Conservation (phyloP, 2,113 vertebrate genomes). For the Burhinus oedicnemus region DNA sequence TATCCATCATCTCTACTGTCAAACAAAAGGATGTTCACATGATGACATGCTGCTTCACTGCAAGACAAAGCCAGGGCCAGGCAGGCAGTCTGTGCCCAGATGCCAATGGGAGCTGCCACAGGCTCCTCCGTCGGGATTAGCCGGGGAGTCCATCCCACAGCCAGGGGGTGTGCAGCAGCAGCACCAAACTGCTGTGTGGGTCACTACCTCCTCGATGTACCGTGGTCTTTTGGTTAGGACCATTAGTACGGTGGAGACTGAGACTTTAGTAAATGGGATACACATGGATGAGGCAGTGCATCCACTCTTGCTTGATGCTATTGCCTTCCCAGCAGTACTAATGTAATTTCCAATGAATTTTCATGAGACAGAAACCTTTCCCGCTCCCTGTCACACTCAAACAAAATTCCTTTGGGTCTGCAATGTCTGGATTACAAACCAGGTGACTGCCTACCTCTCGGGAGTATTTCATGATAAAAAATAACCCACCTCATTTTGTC, state of each 20-base stretch:
- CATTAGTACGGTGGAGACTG: fast-evolving
- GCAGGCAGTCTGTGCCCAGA: fast-evolving
- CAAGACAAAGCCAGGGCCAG: background rate
- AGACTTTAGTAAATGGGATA: background rate
- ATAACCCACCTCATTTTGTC: background rate
- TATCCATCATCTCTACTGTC: background rate
- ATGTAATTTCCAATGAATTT: constrained; percentile 50
- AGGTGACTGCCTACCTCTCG: background rate
- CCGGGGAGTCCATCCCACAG: fast-evolving
- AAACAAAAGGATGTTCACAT: background rate
- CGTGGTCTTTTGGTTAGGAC: fast-evolving
- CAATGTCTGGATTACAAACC: background rate
- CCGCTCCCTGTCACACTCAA: background rate
- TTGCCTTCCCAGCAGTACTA: background rate
- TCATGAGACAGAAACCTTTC: constrained; percentile 39
- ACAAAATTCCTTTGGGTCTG: constrained; percentile 28
- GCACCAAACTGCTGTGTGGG: background rate
- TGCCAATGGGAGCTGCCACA: fast-evolving
- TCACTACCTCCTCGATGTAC: fast-evolving
- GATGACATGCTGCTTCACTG: background rate
- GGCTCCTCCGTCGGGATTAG: fast-evolving
- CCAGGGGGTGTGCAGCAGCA: background rate
- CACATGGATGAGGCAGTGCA: background rate
- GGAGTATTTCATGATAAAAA: constrained; percentile 16
- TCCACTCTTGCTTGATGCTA: background rate